A percentile compares a stretch with the other conserved stretches of the same genome.
These are phyloP conservation scores for Pandemis heparana DNA, from an alignment of 2,888 invertebrate species.

Conservation along the genomic window DNA sequence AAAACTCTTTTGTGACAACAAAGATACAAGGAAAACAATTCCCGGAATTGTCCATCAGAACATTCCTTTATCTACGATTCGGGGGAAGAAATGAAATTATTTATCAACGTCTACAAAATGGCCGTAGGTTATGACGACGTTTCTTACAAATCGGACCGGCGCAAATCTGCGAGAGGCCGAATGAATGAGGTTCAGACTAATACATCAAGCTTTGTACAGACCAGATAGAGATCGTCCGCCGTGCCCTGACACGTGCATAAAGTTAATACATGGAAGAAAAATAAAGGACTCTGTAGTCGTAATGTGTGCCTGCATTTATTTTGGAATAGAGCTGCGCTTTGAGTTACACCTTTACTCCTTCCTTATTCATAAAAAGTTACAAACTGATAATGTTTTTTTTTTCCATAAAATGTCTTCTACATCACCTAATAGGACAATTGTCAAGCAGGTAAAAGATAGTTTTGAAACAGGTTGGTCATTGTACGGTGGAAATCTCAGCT, in stretches of 20 bases:
- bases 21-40: constrained; percentile 38
- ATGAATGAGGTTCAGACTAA: constrained; percentile 21
- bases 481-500: no score
- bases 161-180: constrained; percentile 55
- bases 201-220: constrained; percentile 11
- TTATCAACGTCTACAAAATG: constrained; percentile 73
- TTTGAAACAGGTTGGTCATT: no score
- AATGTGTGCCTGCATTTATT: no score
- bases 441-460: no score
- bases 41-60: constrained; percentile 38
- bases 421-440: no score
- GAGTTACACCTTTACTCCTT: no score
- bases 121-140: constrained; percentile 63
- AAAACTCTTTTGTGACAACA: constrained; percentile 28
- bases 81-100: constrained; percentile 74
- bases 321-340: no score
- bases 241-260: not conserved
- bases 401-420: no score
- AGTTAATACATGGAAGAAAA: not conserved
- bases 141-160: constrained; percentile 53
- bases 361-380: no score
- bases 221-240: not conserved
- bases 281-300: not conserved
- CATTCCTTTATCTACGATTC: constrained; percentile 51
- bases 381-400: no score